Conservation (phyloP, 2,888 invertebrate genomes). For the Magallana nippona region DNA sequence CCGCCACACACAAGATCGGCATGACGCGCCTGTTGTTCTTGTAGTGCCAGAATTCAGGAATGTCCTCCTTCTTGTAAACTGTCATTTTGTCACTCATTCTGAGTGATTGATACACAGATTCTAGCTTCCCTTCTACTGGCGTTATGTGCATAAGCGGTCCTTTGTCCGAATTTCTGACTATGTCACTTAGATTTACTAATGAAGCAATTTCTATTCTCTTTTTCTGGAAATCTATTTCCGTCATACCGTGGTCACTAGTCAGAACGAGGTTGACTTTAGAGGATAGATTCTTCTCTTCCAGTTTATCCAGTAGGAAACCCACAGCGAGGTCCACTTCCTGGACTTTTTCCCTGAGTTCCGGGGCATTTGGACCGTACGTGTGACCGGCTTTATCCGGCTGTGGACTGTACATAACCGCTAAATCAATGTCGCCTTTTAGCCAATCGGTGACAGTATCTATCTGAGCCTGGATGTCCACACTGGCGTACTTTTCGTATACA, state of each 20-base stretch:
- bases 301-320: conserved; percentile 58
- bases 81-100: conserved; percentile 61
- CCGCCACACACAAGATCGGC: conserved; percentile 84
- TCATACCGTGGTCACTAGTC: conserved; percentile 75
- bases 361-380: conserved; percentile 64
- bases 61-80: conserved; percentile 84
- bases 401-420: conserved; percentile 68
- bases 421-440: conserved; percentile 61
- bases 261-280: conserved; percentile 68
- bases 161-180: conserved; percentile 47
- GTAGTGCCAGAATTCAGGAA: conserved; percentile 84
- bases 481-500: conserved; percentile 77
- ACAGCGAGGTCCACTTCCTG: conserved; percentile 63
- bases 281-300: conserved; percentile 53
- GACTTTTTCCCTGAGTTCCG: conserved; percentile 58
- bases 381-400: conserved; percentile 73
- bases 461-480: conserved; percentile 82
- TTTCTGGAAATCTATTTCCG: conserved; percentile 56
- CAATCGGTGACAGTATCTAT: conserved; percentile 83
- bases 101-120: conserved; percentile 60
- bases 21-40: conserved; percentile 83
- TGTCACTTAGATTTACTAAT: conserved; percentile 34
- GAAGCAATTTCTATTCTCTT: conserved; percentile 54
- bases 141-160: conserved; percentile 61
- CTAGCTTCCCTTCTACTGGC: conserved; percentile 54